Conservation (phyloP, 2,888 invertebrate species). For the Lepeophtheirus nordmannii region DNA sequence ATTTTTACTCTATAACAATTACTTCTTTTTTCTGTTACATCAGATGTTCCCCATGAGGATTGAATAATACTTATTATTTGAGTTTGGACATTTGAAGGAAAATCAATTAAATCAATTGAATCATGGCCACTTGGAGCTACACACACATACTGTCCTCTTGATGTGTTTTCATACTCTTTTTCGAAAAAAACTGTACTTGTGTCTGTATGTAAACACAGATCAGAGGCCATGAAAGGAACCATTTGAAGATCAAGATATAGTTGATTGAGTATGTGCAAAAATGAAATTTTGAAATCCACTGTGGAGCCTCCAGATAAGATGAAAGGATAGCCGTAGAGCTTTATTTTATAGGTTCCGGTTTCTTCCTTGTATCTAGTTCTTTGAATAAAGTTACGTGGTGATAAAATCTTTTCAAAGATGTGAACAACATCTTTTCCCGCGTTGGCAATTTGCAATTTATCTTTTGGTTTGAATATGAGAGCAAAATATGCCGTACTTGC, state of each 20-base stretch:
- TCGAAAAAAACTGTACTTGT: neutral
- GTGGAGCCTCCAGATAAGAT: neutral
- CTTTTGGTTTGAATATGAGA: neutral
- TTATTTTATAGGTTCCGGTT: neutral
- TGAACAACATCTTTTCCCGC: neutral
- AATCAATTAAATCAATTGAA: neutral
- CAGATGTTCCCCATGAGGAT: neutral
- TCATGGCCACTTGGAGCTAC: neutral
- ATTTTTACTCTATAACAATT: neutral
- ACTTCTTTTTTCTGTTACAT: neutral
- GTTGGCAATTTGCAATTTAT: neutral
- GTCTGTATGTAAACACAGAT: neutral
- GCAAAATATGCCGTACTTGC: neutral
- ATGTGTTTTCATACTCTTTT: neutral
- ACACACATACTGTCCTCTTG: neutral
- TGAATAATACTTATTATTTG: neutral
- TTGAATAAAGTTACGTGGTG: neutral
- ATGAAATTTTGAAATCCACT: neutral
- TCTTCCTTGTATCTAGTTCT: neutral
- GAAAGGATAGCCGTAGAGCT: neutral
- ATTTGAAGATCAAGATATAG: neutral
- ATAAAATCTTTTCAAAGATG: neutral
- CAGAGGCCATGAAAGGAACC: neutral
- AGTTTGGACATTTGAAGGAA: neutral
- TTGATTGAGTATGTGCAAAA: neutral